A percentile compares a stretch with the other conserved stretches of the same genome.
Evolutionary conservation across 1,140 invertebrate species (phyloP).

Genomic region (Pachyrhynchus sulphureomaculatus): DNA sequence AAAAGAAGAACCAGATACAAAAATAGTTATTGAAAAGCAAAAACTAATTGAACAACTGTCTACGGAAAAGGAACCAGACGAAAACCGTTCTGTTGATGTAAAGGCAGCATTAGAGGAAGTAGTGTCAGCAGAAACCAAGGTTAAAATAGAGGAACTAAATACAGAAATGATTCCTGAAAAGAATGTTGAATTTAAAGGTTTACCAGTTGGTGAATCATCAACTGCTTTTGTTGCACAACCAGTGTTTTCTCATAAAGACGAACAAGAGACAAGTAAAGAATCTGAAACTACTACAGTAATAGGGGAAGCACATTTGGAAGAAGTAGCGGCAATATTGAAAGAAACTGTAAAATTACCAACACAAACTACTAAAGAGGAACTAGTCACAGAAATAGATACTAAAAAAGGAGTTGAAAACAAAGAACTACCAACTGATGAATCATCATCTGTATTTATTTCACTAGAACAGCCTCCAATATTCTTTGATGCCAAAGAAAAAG

Average conservation of each 20-base stretch:
- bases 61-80: background rate
- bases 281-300: background rate
- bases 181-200: slow-evolving; percentile 47
- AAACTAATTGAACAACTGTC: slow-evolving; percentile 33
- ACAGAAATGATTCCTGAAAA: background rate
- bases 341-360: background rate
- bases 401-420: slow-evolving; percentile 46
- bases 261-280: slow-evolving; percentile 1
- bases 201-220: slow-evolving; percentile 54
- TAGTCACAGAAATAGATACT: background rate
- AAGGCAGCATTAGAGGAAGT: no score
- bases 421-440: slow-evolving; percentile 30
- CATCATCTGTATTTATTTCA: slow-evolving; percentile 51
- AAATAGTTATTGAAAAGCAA: background rate
- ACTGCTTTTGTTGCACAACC: slow-evolving; percentile 54
- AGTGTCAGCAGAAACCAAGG: no score
- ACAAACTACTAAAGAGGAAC: background rate
- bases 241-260: slow-evolving; percentile 32
- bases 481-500: background rate
- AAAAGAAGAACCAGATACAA: background rate
- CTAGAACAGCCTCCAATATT: slow-evolving; percentile 41
- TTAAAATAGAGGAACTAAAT: background rate
- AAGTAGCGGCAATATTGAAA: background rate
- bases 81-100: no score
- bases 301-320: no score